Base-by-base conservation (phyloP, 2,797 vertebrate genomes). In the Thunnus albacares region DNA sequence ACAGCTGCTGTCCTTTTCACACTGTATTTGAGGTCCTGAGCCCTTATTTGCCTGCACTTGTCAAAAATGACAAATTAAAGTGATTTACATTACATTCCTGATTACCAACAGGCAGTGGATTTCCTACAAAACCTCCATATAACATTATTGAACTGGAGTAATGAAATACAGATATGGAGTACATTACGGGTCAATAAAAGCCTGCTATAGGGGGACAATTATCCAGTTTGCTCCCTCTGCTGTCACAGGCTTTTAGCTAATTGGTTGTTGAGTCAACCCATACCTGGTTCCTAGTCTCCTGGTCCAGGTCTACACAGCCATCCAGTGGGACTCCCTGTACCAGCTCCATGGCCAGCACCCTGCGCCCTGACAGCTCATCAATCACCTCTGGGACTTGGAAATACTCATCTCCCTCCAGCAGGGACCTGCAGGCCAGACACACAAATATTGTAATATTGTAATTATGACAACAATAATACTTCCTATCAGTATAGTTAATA, bases 281-380 rank as follows among this genome's bases (percentile, higher is more conserved):
- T 73, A 96, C 97, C 95, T 96, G 81, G 71, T 97, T 97, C 62
- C 96, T 96, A 20, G 93, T 93, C 41, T 96, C 96, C 90, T 98
- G 97, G 87, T 94, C 94, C 75, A 97, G 89, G 51, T 94, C 91
- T 52, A 95, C 93, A 45, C 97, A 98, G 67, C 91, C 80, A 85
- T 98, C 97, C 74, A 98, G 91, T 0, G 97, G 96, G 71, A 98
- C 93, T 1, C 97, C 97, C 1, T 94, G 93, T 0, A 96, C 95
- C 81, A 98, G 92, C 72, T 97, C 97, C 96, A 97, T 97, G 60
- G 95, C 91, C 38, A 98, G 85, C 20, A 98, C 96, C 11, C 95
- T 94, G 2, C 20, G 55, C 0, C 92, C 93, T 1, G 95, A 96
- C 75, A 98, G 90, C 69, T 97, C 96, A 15, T 95, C 92, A 0